phyloP scores from a whole-genome alignment of 1,140 invertebrate genomes.

The Yoshiicerus persimilis region DNA sequence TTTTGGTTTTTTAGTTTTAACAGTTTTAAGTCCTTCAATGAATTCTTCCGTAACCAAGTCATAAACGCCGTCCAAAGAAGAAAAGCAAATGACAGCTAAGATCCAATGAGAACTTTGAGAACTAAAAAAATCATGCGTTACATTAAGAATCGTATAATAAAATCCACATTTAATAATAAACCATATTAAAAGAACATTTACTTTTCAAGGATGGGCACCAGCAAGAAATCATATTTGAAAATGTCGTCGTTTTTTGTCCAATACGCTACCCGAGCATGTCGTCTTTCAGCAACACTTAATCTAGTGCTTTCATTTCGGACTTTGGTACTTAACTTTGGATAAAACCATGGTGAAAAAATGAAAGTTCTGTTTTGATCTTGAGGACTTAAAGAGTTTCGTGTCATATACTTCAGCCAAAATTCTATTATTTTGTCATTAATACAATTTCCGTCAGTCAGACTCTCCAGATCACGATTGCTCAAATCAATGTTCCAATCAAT shows the following conservation, averaged over 20 bases:
- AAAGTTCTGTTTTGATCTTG: conserved; percentile 78
- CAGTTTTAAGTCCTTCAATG: neutral
- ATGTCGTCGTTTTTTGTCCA: conserved; percentile 97
- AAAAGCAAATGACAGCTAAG: conserved; percentile 93
- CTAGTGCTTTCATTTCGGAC: conserved; percentile 51
- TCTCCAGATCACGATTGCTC: conserved; percentile 70
- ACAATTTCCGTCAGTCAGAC: conserved; percentile 88
- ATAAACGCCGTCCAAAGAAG: conserved; percentile 68
- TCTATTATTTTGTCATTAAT: conserved; percentile 97
- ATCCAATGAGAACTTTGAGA: conserved; percentile 92
- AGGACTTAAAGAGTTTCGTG: neutral
- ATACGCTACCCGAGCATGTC: conserved; percentile 84
- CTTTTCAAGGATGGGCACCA: conserved; percentile 97
- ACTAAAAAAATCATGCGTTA: conserved; percentile 47
- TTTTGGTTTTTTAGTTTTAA: neutral
- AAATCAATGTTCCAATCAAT: neutral
- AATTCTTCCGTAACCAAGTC: neutral
- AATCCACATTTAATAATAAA: neutral
- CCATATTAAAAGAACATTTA: conserved; percentile 57
- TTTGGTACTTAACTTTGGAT: conserved; percentile 86
- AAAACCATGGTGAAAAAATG: conserved; percentile 96
- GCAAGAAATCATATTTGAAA: conserved; percentile 94
- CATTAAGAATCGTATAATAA: neutral
- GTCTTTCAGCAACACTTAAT: conserved; percentile 74
- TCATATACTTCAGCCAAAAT: conserved; percentile 68